Conservation (phyloP, 2,888 invertebrate species). For the Cosmia pyralina region DNA sequence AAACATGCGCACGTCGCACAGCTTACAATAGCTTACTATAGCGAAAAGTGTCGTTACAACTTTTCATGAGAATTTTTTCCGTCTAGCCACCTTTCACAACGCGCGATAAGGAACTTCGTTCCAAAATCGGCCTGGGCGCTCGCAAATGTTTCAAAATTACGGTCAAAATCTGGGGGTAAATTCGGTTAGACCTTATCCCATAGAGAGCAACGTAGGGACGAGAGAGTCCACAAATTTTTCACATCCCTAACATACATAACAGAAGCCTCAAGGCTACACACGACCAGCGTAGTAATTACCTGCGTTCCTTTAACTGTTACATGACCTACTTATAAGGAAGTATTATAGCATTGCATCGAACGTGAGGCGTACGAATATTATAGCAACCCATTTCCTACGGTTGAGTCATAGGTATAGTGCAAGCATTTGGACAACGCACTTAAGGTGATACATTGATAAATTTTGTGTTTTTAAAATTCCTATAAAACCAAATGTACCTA, state of each 20-base stretch:
- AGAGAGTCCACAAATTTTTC: background rate
- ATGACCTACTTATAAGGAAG: conserved; percentile 43
- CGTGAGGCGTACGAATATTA: conserved; percentile 24
- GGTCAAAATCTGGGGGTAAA: background rate
- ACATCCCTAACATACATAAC: background rate
- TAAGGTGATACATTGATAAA: too few relatives aligned
- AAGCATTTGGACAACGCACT: background rate
- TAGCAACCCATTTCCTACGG: conserved; percentile 43
- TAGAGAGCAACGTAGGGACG: background rate
- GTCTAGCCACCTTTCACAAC: too few relatives aligned
- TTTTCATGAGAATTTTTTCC: too few relatives aligned
- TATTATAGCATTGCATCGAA: conserved; percentile 27
- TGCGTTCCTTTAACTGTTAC: conserved; percentile 11
- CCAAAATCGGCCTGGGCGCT: accelerated
- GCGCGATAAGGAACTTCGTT: too few relatives aligned
- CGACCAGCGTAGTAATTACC: conserved; percentile 9
- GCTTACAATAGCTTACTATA: too few relatives aligned
- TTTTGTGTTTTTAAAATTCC: too few relatives aligned
- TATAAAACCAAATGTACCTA: too few relatives aligned
- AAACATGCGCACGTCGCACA: too few relatives aligned
- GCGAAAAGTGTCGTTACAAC: too few relatives aligned
- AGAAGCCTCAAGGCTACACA: conserved; percentile 39
- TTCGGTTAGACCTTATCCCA: background rate
- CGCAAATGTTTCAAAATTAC: background rate
- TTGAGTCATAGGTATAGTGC: conserved; percentile 5